Evolutionary conservation across 2,888 invertebrate species (phyloP).

Genomic region (Clitarchus hookeri): DNA sequence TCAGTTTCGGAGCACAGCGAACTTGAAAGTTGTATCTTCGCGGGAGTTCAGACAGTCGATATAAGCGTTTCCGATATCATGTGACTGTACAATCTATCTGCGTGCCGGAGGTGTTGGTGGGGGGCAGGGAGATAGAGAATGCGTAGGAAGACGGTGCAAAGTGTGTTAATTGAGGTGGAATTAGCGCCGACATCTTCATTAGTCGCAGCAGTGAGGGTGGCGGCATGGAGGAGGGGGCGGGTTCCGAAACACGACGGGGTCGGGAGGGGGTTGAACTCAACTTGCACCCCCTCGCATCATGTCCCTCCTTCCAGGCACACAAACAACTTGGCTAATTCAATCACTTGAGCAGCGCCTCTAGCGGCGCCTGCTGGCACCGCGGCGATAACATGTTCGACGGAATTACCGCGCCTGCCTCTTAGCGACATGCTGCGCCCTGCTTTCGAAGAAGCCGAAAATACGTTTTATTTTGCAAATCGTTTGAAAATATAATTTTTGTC

Average conservation of each 20-base stretch:
- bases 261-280: not conserved
- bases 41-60: not conserved
- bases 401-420: not conserved
- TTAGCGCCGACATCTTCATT: constrained; percentile 36
- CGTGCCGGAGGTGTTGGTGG: not conserved
- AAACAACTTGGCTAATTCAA: constrained; percentile 28
- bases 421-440: no score
- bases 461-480: no score
- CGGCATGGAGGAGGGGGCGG: not conserved
- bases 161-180: constrained; percentile 36
- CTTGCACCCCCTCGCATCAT: not conserved
- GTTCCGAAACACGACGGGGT: constrained; percentile 5
- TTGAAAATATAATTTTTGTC: no score
- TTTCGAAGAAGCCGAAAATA: no score
- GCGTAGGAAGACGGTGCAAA: constrained; percentile 23
- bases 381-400: not conserved
- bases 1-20: no score
- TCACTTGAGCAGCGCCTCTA: constrained; percentile 16
- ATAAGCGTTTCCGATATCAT: not conserved
- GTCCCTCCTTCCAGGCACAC: constrained; percentile 22
- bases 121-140: not conserved
- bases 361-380: not conserved
- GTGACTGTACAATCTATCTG: not conserved
- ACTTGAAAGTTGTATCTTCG: no score
- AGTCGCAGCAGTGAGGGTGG: constrained; percentile 23